These are phyloP conservation scores for Cheiracanthium punctorium DNA, from an alignment of 2,888 invertebrate species.

Conservation along the genomic window DNA sequence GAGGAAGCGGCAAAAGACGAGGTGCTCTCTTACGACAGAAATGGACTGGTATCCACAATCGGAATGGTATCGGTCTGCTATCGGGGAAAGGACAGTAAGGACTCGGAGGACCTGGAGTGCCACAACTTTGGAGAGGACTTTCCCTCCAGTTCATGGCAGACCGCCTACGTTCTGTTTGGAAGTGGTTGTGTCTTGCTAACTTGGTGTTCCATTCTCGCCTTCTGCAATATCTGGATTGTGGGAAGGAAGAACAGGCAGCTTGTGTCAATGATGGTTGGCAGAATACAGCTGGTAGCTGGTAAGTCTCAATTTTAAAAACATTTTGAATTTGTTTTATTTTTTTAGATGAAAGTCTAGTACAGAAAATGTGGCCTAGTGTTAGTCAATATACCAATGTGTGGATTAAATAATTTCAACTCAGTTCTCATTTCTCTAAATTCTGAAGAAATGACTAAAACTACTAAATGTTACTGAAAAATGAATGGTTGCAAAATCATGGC, in stretches of 20 bases:
- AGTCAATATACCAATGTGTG: too few species aligned
- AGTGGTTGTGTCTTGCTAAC: constrained; percentile 75
- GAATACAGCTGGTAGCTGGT: constrained; percentile 63
- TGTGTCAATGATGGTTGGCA: constrained; percentile 48
- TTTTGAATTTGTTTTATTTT: too few species aligned
- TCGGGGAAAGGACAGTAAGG: constrained; percentile 18
- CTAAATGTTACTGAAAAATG: too few species aligned
- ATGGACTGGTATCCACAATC: constrained; percentile 41
- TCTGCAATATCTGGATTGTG: constrained; percentile 74
- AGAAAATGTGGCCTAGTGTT: too few species aligned
- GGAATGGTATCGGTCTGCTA: constrained; percentile 61
- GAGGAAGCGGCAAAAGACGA: constrained; percentile 19
- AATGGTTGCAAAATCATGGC: too few species aligned
- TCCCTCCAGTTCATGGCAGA: constrained; percentile 75
- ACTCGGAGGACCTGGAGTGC: constrained; percentile 41
- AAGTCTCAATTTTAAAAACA: too few species aligned
- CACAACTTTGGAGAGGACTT: constrained; percentile 71
- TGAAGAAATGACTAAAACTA: too few species aligned
- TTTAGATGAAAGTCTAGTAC: too few species aligned
- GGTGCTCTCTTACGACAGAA: constrained; percentile 40
- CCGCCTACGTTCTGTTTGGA: constrained; percentile 75
- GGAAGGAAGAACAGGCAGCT: constrained; percentile 73
- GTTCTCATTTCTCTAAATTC: too few species aligned
- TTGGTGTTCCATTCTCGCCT: constrained; percentile 74
- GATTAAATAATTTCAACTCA: too few species aligned